Evolutionary conservation across 2,113 vertebrate genomes (phyloP), one percentile per base, ranked within the genome.

Genomic region (Haplotaxodon microlepis): DNA sequence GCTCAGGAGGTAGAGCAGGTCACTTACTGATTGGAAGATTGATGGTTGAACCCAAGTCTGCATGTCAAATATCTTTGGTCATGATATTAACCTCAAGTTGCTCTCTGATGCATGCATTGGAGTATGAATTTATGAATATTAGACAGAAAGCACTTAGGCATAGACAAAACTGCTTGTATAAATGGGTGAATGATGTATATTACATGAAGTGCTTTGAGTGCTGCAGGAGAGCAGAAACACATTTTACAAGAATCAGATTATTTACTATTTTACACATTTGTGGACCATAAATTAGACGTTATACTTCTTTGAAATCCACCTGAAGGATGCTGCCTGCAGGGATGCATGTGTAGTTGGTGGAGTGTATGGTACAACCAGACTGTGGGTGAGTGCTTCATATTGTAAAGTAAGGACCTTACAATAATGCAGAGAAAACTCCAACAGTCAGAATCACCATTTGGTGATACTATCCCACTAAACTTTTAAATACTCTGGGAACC

Each of bases 61-160:
- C 47, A 50, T 50, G 47, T 8, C 47, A 50, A 50, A 50, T 2
- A 50, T 50, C 16, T 19, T 0, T 50, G 47, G 17, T 2, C 47
- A 50, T 1, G 17, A 50, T 50, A 5, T 50, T 50, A 50, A 9
- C 47, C 3, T 3, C 17, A 50, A 50, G 47, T 0, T 50, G 47
- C 1, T 40, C 38, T 50, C 47, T 50, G 16, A 50, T 50, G 47
- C 47, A 50, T 50, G 0, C 2, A 50, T 0, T 8, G 16, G 16
- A 17, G 16, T 50, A 50, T 19, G 47, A 50, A 50, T 50, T 17
- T 1, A 50, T 50, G 47, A 50, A 50, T 50, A 50, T 19, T 50
- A 2, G 47, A 50, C 47, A 17, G 47, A 17, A 50, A 17, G 47
- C 47, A 50, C 0, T 2, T 50, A 50, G 4, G 16, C 0, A 50